Evolutionary conservation across 2,888 invertebrate species (phyloP), one percentile per base, ranked within the genome.

Genomic region (Priapulus caudatus): DNA sequence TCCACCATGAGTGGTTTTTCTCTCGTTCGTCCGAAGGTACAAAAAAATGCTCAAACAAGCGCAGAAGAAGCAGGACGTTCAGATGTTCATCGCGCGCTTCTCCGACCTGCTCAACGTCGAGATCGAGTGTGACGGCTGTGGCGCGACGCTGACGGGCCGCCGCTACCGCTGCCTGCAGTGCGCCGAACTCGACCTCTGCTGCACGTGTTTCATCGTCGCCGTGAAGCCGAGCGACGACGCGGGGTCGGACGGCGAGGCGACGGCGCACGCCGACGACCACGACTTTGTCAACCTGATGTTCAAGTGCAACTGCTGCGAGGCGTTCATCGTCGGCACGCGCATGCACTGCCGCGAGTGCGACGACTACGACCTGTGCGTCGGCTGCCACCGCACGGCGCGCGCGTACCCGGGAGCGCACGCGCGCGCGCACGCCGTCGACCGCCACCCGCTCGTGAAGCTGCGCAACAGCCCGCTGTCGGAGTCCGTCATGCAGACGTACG

Each of bases 111-210:
- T 70, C 50, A 68, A 69, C 47, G 67, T 68, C 33, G 68, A 69
- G 58, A 65, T 69, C 44, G 62, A 57, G 48, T 70, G 70, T 64
- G 68, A 69, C 54, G 68, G 69, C 0, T 70, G 70, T 59, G 61
- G 60, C 24, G 64, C 63, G 1, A 68, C 67, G 1, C 56, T 69
- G 18, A 68, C 69, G 1, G 67, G 67, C 0, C 58, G 65, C 10
- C 55, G 69, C 19, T 70, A 68, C 53, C 61, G 68, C 16, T 70
- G 70, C 60, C 61, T 68, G 46, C 66, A 68, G 58, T 70, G 70
- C 61, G 58, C 60, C 44, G 68, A 69, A 52, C 65, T 68, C 63
- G 69, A 70, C 54, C 63, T 70, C 15, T 70, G 70, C 60, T 63
- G 67, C 5, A 64, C 67, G 1, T 70, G 70, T 58, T 69, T 64